Evolutionary conservation across 53 echinoderm and acorn worm genomes (phyloP).

Genomic region (Mesocentrotus franciscanus): DNA sequence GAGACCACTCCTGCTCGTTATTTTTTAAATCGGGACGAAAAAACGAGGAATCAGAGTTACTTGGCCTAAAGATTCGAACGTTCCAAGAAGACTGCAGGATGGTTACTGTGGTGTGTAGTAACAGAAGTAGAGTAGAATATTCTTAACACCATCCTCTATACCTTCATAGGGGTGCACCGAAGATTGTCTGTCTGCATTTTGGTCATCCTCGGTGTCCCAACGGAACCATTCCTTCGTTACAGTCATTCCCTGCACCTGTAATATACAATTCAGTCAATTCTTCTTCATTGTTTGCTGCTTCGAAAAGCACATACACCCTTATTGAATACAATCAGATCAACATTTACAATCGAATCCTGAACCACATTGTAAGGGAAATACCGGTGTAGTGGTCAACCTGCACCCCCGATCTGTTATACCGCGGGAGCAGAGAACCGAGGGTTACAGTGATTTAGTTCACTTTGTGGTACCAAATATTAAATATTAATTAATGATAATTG

Average conservation of each 20-base stretch:
- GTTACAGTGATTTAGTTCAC: not conserved
- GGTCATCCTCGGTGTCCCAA: constrained; percentile 69
- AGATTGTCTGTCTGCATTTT: not conserved
- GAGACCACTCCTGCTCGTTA: too few relatives aligned
- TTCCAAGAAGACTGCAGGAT: too few relatives aligned
- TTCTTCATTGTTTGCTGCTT: too few relatives aligned
- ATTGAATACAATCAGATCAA: not conserved
- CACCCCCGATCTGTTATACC: not conserved
- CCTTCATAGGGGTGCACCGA: constrained; percentile 60
- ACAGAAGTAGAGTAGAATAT: constrained; percentile 38
- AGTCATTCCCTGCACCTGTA: constrained; percentile 69
- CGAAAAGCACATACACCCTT: too few relatives aligned
- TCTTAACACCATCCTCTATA: not conserved
- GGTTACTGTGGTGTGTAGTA: not conserved
- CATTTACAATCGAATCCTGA: not conserved
- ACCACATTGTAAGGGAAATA: not conserved
- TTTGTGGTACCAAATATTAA: not conserved
- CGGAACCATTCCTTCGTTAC: constrained; percentile 70
- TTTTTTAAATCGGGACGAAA: too few relatives aligned
- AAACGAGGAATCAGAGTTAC: too few relatives aligned
- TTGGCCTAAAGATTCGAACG: too few relatives aligned
- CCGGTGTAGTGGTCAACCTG: not conserved
- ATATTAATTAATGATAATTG: not conserved
- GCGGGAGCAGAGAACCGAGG: too few relatives aligned
- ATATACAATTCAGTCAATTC: not conserved